A percentile compares a stretch with the other conserved stretches of the same genome.
Conservation (phyloP, 2,888 invertebrate genomes). For the Sylvicola cinctus region DNA sequence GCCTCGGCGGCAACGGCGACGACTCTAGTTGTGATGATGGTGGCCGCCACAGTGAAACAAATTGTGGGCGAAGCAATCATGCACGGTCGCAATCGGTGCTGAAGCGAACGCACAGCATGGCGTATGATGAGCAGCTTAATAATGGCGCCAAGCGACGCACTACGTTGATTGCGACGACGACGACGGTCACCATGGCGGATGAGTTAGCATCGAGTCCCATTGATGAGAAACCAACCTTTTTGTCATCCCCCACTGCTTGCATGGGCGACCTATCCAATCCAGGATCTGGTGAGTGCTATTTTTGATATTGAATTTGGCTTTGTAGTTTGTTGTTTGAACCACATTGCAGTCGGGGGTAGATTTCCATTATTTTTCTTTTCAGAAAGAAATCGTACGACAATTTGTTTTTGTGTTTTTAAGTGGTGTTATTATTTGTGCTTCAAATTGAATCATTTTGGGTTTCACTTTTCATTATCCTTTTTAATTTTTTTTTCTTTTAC, state of each 20-base stretch:
- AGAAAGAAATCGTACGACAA: no score
- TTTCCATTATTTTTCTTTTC: no score
- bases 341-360: no score
- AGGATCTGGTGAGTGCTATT: not conserved
- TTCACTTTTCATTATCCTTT: no score
- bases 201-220: not conserved
- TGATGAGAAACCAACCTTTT: not conserved
- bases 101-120: constrained; percentile 2
- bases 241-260: not conserved
- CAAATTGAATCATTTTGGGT: no score
- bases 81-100: not conserved
- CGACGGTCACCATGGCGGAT: not conserved
- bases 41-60: not conserved
- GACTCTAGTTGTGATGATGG: not conserved
- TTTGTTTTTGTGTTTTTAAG: no score
- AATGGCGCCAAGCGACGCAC: not conserved
- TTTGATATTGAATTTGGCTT: not conserved
- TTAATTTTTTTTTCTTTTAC: no score
- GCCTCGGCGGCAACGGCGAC: not conserved
- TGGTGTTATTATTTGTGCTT: no score
- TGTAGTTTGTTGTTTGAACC: no score
- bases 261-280: constrained; percentile 2
- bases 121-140: not conserved
- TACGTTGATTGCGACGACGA: not conserved
- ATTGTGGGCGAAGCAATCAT: not conserved